These are phyloP conservation scores for Cyaniris semiargus DNA, from an alignment of 2,888 invertebrate species.

Conservation along the genomic window DNA sequence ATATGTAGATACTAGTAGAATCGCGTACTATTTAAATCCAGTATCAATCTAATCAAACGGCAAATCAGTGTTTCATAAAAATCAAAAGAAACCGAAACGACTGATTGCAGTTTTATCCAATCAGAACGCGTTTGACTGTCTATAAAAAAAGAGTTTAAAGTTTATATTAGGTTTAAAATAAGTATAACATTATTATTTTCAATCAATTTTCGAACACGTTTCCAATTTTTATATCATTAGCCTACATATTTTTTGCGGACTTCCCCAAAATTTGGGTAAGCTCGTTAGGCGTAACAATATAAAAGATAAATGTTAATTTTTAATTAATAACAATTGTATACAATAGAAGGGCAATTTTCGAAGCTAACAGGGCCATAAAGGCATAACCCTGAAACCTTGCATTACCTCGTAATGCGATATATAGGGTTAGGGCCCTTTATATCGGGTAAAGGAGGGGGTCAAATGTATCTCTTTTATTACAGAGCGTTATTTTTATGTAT, in stretches of 20 bases:
- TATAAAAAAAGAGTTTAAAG: too few relatives aligned
- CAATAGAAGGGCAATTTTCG: not conserved
- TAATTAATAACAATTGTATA: constrained; percentile 16
- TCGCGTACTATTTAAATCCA: too few relatives aligned
- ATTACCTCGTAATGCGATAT: constrained; percentile 11
- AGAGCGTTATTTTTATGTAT: not conserved
- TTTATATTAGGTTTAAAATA: too few relatives aligned
- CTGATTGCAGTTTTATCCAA: too few relatives aligned
- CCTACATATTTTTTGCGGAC: not conserved
- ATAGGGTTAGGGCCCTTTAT: constrained; percentile 5
- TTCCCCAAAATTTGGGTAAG: not conserved
- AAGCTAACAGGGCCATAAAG: constrained; percentile 9
- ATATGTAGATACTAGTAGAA: too few relatives aligned
- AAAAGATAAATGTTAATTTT: constrained; percentile 1
- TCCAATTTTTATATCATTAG: not conserved
- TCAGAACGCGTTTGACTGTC: too few relatives aligned
- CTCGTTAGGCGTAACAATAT: not conserved
- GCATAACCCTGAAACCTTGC: constrained; percentile 21
- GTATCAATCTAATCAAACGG: too few relatives aligned
- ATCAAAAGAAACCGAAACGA: too few relatives aligned
- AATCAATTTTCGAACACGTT: too few relatives aligned
- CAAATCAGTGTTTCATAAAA: too few relatives aligned
- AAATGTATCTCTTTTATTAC: constrained; percentile 14
- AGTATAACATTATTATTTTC: too few relatives aligned
- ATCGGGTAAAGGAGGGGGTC: constrained; percentile 6